A percentile compares a stretch with the other conserved stretches of the same genome.
Conservation (phyloP, 23 tunicate genomes). For the Pegea sp. region DNA sequence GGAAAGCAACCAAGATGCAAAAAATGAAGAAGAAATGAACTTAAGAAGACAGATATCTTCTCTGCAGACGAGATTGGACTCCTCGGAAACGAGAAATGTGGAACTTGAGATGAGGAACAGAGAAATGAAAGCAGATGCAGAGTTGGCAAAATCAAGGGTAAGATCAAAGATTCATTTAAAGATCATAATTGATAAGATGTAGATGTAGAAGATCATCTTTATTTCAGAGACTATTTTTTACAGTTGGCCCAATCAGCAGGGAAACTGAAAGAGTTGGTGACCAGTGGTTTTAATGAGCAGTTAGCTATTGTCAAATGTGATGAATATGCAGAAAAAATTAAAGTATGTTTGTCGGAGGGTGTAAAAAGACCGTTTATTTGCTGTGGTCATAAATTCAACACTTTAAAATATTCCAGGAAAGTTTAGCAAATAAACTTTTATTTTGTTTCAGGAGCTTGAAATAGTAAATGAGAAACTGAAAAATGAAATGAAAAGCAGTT, state of each 20-base stretch:
- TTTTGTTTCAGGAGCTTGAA: no score
- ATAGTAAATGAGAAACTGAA: no score
- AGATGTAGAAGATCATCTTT: no score
- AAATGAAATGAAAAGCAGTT: no score
- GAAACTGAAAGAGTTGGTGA: constrained; percentile 33
- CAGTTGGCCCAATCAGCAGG: constrained; percentile 31
- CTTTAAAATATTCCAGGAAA: no score
- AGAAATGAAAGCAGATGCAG: constrained; percentile 10
- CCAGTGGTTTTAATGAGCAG: constrained; percentile 34
- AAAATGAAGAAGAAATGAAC: constrained; percentile 8
- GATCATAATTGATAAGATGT: no score
- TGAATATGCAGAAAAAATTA: constrained; percentile 2
- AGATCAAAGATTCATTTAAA: no score
- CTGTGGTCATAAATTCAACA: no score
- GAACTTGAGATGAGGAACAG: constrained; percentile 5
- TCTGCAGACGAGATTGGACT: constrained; percentile 42
- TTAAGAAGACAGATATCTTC: constrained; percentile 36
- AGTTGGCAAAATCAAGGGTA: constrained; percentile 28
- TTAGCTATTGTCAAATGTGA: constrained; percentile 16
- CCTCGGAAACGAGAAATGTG: constrained; percentile 25
- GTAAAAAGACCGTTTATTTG: no score
- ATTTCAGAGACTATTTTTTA: no score
- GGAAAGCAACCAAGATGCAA: constrained; percentile 15
- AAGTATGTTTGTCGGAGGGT: no score
- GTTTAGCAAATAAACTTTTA: no score